Evolutionary conservation across 2,113 vertebrate species (phyloP), one percentile per base, ranked within the genome.

Genomic region (Camelus dromedarius): DNA sequence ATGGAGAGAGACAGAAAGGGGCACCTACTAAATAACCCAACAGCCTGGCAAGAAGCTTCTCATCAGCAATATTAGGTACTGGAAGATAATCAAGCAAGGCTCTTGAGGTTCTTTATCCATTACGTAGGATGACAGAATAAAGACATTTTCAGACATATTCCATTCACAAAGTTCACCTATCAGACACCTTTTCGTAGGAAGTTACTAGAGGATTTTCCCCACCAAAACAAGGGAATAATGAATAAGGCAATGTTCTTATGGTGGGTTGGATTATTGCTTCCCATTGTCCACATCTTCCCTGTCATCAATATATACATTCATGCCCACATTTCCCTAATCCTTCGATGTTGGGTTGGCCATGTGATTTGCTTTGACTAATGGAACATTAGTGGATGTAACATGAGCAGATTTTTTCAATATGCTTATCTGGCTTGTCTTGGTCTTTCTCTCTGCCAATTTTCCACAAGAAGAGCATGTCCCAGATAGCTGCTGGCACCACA

Each of bases 311-410:
- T 38, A 42, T 52, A 70, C 7, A 46, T 58, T 62, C 48, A 84
- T 6, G 35, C 35, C 72, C 84, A 52, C 15, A 58, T 80, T 85
- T 48, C 22, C n/a, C 28, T 46, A 93, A 22, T 84, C 26, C 24
- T 58, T 89, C 79, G 83, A 66, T 92, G 48, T 19, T 92, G 64
- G 12, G 30, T 35, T 73, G 14, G 19, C 32, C n/a, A 52, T 42
- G 8, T 52, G 32, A 89, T 95, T 73, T 73, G 62, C 38, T 95
- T 66, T 77, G 73, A 32, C 42, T 81, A 95, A 77, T 66, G n/a
- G 15, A 60, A 58, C 22, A 22, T 58, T 35, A 60, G 10, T 93
- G 60, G 32, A 56, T 82, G 54, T 24, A 56, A 76, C 46, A 54
- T 6, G 67, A 95, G 24, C 70, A 67, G 73, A 92, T 38, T 6